Percentiles rank a stretch among this genome's conserved stretches.
These are phyloP conservation scores for Magallana gigas DNA, from an alignment of 1,140 invertebrate species.

Conservation along the genomic window DNA sequence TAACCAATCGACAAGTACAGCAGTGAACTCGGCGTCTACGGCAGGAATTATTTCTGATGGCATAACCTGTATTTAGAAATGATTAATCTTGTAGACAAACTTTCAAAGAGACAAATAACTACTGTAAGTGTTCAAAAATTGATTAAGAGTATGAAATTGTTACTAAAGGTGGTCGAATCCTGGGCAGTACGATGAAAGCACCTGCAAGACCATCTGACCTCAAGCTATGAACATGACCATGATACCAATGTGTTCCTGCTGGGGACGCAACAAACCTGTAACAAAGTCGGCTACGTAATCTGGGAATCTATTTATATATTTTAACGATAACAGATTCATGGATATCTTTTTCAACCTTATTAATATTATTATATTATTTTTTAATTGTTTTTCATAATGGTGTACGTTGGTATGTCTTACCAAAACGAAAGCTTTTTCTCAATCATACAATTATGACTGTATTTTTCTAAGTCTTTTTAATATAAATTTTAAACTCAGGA, in stretches of 20 bases:
- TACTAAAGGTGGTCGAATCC: neutral
- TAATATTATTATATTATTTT: no score
- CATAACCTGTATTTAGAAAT: neutral
- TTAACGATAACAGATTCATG: no score
- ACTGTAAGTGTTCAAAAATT: no score
- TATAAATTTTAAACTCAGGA: no score
- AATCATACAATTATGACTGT: no score
- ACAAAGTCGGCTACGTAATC: neutral
- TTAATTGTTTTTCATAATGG: no score
- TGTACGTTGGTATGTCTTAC: no score
- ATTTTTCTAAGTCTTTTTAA: no score
- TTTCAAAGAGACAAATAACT: neutral
- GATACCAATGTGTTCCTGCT: conserved; percentile 66
- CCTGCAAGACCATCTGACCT: conserved; percentile 48
- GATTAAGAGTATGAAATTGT: neutral
- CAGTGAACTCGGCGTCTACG: neutral
- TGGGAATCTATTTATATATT: no score
- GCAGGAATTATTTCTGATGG: neutral
- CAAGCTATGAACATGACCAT: conserved; percentile 57
- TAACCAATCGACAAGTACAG: neutral
- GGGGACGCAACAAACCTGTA: conserved; percentile 75
- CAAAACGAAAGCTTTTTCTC: no score
- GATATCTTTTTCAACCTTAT: no score
- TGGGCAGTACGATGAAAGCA: neutral
- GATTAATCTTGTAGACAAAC: neutral